Percentiles rank a stretch among this genome's conserved stretches.
phyloP scores from a whole-genome alignment of 2,113 vertebrate genomes.

The Pandion haliaetus region DNA sequence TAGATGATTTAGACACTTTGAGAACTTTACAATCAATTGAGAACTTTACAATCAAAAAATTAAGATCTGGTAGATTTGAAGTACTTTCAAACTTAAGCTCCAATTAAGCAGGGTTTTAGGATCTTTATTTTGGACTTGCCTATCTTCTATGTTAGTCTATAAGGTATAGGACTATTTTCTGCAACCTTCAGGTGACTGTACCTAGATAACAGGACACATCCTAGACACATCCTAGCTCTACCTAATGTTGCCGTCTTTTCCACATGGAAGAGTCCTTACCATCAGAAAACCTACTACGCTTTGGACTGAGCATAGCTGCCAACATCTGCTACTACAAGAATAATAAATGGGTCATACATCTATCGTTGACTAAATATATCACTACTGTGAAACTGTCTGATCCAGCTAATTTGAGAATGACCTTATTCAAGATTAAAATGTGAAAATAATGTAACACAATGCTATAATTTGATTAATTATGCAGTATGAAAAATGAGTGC shows the following conservation, averaged over 20 bases:
- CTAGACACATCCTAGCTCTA: not conserved
- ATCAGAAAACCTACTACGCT: not conserved
- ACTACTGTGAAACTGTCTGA: not conserved
- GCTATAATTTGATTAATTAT: constrained; percentile 52
- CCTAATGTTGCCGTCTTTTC: not conserved
- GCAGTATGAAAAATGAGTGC: constrained; percentile 14
- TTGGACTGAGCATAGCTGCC: not conserved
- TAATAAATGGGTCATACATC: not conserved
- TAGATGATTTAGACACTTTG: not conserved
- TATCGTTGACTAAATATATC: not conserved
- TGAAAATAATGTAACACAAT: constrained; percentile 47
- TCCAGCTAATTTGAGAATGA: constrained; percentile 25
- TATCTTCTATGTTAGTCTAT: not conserved
- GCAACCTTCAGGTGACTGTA: not conserved
- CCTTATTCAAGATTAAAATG: constrained; percentile 27
- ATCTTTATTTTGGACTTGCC: not conserved
- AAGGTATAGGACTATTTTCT: not conserved
- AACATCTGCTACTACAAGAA: not conserved
- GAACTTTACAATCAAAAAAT: not conserved
- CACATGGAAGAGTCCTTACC: not conserved
- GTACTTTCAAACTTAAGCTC: not conserved
- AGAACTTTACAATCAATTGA: not conserved
- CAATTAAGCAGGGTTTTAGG: not conserved
- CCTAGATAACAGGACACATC: not conserved
- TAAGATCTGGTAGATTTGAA: not conserved